These are phyloP conservation scores for Megaceryle torquata DNA, from an alignment of 2,113 vertebrate species.

Conservation along the genomic window DNA sequence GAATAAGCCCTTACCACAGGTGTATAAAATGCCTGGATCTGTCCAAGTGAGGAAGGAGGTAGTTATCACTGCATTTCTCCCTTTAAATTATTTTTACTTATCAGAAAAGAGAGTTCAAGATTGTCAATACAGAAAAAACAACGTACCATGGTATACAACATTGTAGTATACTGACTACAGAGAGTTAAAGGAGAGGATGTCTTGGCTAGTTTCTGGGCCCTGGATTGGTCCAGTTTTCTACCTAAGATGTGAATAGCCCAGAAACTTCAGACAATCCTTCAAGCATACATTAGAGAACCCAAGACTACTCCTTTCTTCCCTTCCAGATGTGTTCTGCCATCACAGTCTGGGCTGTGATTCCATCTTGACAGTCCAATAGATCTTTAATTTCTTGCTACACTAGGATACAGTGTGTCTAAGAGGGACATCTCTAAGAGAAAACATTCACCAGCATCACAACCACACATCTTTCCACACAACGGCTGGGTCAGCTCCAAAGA, in stretches of 20 bases:
- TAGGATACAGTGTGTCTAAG: not conserved
- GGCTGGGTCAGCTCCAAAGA: not conserved
- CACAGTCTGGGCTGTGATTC: not conserved
- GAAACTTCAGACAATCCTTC: not conserved
- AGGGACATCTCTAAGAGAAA: not conserved
- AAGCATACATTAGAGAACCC: not conserved
- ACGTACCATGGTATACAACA: accelerated
- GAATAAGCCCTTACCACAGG: not conserved
- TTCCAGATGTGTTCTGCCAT: not conserved
- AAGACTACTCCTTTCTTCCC: not conserved
- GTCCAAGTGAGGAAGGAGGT: not conserved
- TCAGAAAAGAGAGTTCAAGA: not conserved
- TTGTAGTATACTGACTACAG: not conserved
- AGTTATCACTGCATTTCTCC: not conserved
- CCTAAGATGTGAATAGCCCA: not conserved
- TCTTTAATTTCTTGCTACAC: not conserved
- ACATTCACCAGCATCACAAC: not conserved
- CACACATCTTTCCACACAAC: not conserved
- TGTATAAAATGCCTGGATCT: not conserved
- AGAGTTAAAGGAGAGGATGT: not conserved
- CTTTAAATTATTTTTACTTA: not conserved
- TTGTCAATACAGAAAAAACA: not conserved
- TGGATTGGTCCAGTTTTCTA: not conserved
- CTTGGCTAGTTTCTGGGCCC: not conserved
- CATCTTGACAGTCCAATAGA: not conserved